Base-by-base conservation (phyloP, 1,140 invertebrate species). In the Microplitis demolitor region DNA sequence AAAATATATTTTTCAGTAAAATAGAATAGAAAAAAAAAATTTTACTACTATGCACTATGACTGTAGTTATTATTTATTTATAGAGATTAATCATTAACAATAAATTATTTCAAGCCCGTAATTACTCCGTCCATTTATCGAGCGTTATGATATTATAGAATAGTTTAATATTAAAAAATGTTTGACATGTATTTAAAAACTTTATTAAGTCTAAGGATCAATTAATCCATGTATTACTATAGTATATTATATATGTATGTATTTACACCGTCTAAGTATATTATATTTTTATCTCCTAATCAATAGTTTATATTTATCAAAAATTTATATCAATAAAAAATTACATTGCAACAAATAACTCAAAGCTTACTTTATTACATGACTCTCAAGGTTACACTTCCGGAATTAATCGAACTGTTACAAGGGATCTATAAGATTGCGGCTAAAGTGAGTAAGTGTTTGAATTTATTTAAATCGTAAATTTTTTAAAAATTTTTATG, bases 81-180 rank as follows among this genome's bases (percentile, higher is more conserved):
- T 24, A 56, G n/a, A 56, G 53, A 56, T 56, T 14, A 56, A 24
- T 24, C 24, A 24, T 24, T 24, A 24, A 60, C 5, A 3, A 60
- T 60, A 24, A 60, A 66, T 60, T 5, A 16, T 35, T 39, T 37
- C 13, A 8, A 68, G 72, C 72, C 72, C 73, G 34, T 58, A 58
- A 74, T 37, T 68, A 74, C 61, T 74, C 69, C 73, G 73, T 71
- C 73, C 69, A 74, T 69, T 24, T 54, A 66, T 71, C 34, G 67
- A 60, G 54, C 24, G 31, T 60, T 60, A 45, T 45, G 39, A 45
- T 45, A 45, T 45, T 45, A 45, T 34, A 60, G n/a, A 60, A 34
- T 60, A 60, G 24, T 34, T 33, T 60, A 60, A 8, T 3, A 24
- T 33, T 60, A 13, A 31, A 60, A 9, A 34, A 24, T n/a, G 9